These are phyloP conservation scores for Batillaria attramentaria DNA, from an alignment of 1,140 invertebrate species.

Conservation along the genomic window DNA sequence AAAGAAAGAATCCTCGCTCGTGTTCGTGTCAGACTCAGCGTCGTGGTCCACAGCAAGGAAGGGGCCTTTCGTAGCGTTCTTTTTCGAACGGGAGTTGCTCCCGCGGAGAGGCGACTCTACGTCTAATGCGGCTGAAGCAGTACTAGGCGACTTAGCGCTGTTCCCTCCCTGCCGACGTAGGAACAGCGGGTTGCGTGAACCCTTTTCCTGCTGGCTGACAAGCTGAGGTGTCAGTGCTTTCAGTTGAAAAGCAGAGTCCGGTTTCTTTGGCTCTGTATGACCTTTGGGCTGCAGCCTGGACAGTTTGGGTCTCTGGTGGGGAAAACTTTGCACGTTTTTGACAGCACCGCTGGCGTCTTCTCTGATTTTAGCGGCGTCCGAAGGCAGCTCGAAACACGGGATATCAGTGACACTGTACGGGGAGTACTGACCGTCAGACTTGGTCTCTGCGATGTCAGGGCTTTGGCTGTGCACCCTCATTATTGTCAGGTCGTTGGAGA, in stretches of 20 bases:
- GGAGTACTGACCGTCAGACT: conserved; percentile 18
- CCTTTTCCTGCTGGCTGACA: too few relatives aligned
- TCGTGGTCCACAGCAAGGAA: too few relatives aligned
- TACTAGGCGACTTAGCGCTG: too few relatives aligned
- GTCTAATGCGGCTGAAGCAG: too few relatives aligned
- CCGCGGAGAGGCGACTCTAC: too few relatives aligned
- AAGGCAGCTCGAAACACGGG: conserved; percentile 21
- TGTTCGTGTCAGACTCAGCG: conserved; percentile 7
- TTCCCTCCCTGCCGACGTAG: too few relatives aligned
- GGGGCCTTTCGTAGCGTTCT: too few relatives aligned
- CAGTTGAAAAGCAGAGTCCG: too few relatives aligned
- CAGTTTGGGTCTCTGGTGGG: neutral
- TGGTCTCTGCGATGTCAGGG: conserved; percentile 25
- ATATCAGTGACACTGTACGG: conserved; percentile 38
- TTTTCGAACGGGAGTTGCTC: too few relatives aligned
- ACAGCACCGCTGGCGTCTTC: too few relatives aligned
- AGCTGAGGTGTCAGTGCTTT: too few relatives aligned
- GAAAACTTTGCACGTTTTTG: neutral
- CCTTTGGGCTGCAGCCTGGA: neutral
- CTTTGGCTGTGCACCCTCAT: neutral
- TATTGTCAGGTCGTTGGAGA: neutral
- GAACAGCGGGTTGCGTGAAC: too few relatives aligned
- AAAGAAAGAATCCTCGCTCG: conserved; percentile 9
- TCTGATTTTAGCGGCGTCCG: neutral
- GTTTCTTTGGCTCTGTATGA: neutral